A percentile compares a stretch with the other conserved stretches of the same genome.
Evolutionary conservation across 2,797 vertebrate genomes (phyloP).

Genomic region (Acestrorhynchus altus): DNA sequence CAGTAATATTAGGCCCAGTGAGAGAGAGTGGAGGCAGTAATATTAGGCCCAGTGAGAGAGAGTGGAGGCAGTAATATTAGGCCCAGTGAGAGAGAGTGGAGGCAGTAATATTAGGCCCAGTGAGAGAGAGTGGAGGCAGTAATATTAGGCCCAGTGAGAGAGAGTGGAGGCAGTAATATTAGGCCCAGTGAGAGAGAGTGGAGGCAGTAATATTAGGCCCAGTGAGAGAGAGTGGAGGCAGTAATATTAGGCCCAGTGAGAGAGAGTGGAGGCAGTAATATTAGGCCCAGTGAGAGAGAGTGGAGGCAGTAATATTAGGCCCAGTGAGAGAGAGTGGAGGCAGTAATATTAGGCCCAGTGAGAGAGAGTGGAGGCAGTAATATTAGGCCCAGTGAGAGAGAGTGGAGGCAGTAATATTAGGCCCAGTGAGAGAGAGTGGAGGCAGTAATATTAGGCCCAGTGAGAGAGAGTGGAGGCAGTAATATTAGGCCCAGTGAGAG

Average conservation of each 20-base stretch:
- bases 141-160: too few species aligned
- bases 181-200: too few species aligned
- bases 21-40: not conserved
- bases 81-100: too few species aligned
- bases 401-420: not conserved
- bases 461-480: not conserved
- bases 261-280: not conserved
- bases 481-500: not conserved
- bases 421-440: not conserved
- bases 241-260: not conserved
- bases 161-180: not conserved
- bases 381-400: not conserved
- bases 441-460: not conserved
- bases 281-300: not conserved
- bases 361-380: too few species aligned
- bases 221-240: not conserved
- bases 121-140: too few species aligned
- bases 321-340: not conserved
- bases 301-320: not conserved
- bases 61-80: too few species aligned
- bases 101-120: too few species aligned
- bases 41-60: not conserved
- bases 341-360: too few species aligned
- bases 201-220: not conserved
- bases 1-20: too few species aligned